A percentile compares a stretch with the other conserved stretches of the same genome.
These are phyloP conservation scores for Oncorhynchus mykiss DNA, from an alignment of 2,113 vertebrate genomes.

Conservation along the genomic window DNA sequence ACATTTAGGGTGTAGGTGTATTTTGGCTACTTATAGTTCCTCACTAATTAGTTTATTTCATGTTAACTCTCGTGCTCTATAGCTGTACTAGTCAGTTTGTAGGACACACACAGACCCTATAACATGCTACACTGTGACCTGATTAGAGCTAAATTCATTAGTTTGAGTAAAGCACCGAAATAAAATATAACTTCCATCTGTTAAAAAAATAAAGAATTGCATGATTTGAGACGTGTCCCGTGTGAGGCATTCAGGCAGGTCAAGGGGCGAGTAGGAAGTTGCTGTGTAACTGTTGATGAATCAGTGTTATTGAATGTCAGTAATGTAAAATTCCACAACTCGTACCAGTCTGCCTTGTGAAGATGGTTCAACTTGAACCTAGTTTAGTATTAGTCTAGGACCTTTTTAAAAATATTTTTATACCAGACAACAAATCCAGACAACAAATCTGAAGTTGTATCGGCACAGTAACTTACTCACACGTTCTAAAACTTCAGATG, in stretches of 20 bases:
- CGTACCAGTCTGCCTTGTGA: background rate
- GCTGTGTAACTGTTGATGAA: background rate
- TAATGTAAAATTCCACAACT: background rate
- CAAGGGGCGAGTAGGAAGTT: background rate
- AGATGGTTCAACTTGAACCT: background rate
- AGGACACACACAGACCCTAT: background rate
- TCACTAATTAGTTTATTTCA: background rate
- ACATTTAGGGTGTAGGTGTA: background rate
- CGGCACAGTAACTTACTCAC: background rate
- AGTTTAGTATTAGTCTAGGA: background rate
- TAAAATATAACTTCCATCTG: background rate
- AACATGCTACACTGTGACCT: background rate
- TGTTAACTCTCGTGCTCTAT: background rate
- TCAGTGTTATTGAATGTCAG: background rate
- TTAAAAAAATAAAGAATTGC: background rate
- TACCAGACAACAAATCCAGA: background rate
- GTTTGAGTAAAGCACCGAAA: background rate
- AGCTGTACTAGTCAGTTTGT: background rate
- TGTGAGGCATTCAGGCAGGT: no score
- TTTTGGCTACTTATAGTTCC: background rate
- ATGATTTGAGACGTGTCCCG: background rate
- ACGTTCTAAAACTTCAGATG: no score
- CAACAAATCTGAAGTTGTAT: background rate
- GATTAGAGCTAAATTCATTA: background rate
- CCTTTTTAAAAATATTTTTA: background rate